A percentile compares a stretch with the other conserved stretches of the same genome.
Conservation (phyloP, 2,797 vertebrate species). For the Acipenser transmontanus region DNA sequence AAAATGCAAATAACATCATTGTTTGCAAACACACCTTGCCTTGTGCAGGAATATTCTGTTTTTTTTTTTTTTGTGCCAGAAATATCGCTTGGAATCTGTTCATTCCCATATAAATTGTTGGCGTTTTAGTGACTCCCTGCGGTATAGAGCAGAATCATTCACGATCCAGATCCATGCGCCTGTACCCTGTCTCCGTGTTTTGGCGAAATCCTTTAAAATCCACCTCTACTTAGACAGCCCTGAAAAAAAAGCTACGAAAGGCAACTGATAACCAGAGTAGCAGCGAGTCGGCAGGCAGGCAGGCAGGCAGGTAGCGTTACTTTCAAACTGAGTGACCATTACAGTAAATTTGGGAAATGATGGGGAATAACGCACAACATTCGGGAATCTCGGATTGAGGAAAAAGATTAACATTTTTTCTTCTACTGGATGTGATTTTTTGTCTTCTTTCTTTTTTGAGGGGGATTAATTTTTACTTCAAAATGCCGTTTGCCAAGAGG, state of each 20-base stretch:
- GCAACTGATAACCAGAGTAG: constrained; percentile 54
- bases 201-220: constrained; percentile 47
- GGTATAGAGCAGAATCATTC: not conserved
- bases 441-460: constrained; percentile 33
- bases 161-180: constrained; percentile 29
- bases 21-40: too few relatives aligned
- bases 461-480: constrained; percentile 45
- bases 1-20: too few relatives aligned
- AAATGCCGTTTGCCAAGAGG: constrained; percentile 90
- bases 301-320: constrained; percentile 44
- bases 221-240: constrained; percentile 47
- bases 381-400: constrained; percentile 40
- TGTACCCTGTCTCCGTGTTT: constrained; percentile 55
- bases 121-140: constrained; percentile 18
- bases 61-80: too few relatives aligned
- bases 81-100: constrained; percentile 7
- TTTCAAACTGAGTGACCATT: constrained; percentile 56
- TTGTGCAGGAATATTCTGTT: too few relatives aligned
- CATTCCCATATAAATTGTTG: not conserved
- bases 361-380: constrained; percentile 53
- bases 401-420: constrained; percentile 31
- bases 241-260: constrained; percentile 33
- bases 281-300: constrained; percentile 38
- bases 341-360: constrained; percentile 50
- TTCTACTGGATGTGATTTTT: constrained; percentile 39